These are phyloP conservation scores for Drosophila rhopaloa DNA, from an alignment of 1,140 invertebrate genomes.

Conservation along the genomic window DNA sequence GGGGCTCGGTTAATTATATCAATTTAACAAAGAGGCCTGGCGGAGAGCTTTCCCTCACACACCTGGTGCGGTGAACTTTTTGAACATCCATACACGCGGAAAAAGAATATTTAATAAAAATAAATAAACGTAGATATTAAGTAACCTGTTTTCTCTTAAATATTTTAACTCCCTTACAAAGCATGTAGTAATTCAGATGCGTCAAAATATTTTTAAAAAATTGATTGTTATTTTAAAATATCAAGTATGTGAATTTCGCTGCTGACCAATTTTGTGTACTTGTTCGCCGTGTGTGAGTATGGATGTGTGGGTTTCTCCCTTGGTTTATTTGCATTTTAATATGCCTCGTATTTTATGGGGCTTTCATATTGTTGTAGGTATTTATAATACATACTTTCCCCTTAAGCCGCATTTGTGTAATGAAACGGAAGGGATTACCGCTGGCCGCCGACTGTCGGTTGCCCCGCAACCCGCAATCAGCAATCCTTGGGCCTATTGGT, in stretches of 20 bases:
- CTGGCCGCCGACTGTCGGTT: constrained; percentile 51
- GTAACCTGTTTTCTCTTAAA: too few relatives aligned
- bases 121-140: neutral
- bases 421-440: constrained; percentile 71
- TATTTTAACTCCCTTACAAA: too few relatives aligned
- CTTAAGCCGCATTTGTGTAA: constrained; percentile 77
- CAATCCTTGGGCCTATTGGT: neutral
- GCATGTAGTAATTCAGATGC: too few relatives aligned
- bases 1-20: constrained; percentile 44
- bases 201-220: too few relatives aligned
- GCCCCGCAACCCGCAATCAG: constrained; percentile 5
- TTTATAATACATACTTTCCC: constrained; percentile 47
- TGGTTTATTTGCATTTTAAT: constrained; percentile 63
- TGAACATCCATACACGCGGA: constrained; percentile 4
- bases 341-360: constrained; percentile 48
- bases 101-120: neutral
- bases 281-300: constrained; percentile 9
- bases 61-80: constrained; percentile 22
- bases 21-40: constrained; percentile 43
- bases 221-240: neutral
- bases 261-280: neutral
- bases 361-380: constrained; percentile 47
- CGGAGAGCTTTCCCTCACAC: constrained; percentile 1
- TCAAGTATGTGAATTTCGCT: neutral
- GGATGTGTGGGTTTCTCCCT: neutral